These are phyloP conservation scores for Agonopterix alstromeriana DNA, from an alignment of 2,888 invertebrate species.

Conservation along the genomic window DNA sequence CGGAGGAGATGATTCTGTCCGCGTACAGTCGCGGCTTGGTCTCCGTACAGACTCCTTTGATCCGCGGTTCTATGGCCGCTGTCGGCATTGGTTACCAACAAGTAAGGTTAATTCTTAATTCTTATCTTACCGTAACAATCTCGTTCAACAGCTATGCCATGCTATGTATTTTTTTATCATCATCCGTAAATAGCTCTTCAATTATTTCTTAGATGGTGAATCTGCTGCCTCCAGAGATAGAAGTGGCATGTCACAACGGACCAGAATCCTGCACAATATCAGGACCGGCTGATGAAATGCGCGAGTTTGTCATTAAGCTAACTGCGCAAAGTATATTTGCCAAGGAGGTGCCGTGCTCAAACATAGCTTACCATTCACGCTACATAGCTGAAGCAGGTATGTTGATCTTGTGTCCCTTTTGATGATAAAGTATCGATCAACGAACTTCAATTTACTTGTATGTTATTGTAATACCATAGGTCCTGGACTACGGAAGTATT, in stretches of 20 bases:
- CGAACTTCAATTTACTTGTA: too few relatives aligned
- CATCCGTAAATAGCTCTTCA: too few relatives aligned
- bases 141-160: neutral
- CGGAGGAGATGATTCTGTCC: constrained; percentile 85
- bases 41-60: constrained; percentile 76
- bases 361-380: constrained; percentile 88
- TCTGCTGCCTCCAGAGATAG: constrained; percentile 72
- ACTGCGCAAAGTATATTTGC: constrained; percentile 16
- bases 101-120: constrained; percentile 21
- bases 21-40: constrained; percentile 85
- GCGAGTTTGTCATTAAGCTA: constrained; percentile 60
- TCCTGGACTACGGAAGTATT: constrained; percentile 67
- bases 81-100: constrained; percentile 75
- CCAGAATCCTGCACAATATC: constrained; percentile 83
- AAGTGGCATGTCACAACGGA: constrained; percentile 84
- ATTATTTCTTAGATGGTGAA: constrained; percentile 15
- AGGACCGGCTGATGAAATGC: constrained; percentile 77
- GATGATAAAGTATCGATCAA: too few relatives aligned
- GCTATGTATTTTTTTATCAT: neutral
- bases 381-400: constrained; percentile 78
- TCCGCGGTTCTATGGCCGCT: constrained; percentile 87
- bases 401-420: neutral
- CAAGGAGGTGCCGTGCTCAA: constrained; percentile 69
- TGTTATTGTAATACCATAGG: constrained; percentile 19
- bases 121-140: neutral